These are phyloP conservation scores for Tympanoctomys barrerae DNA, from an alignment of 2,797 vertebrate species.

Conservation along the genomic window DNA sequence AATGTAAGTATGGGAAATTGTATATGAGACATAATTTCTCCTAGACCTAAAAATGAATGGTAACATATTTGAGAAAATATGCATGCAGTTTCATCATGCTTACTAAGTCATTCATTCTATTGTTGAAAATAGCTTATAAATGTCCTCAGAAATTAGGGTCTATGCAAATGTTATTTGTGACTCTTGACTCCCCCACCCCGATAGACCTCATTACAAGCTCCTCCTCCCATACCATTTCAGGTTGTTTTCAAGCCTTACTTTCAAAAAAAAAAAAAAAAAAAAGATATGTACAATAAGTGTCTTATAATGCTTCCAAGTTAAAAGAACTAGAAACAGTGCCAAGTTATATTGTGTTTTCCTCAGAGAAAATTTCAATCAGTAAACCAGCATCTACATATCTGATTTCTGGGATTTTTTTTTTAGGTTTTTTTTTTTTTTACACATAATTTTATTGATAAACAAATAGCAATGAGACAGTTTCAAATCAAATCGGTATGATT, in stretches of 20 bases:
- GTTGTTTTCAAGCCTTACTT: neutral
- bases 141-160: neutral
- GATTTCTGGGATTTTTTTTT: neutral
- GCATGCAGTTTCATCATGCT: neutral
- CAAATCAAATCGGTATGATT: neutral
- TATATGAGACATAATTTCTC: neutral
- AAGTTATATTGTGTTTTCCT: neutral
- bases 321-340: neutral
- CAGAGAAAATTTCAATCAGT: neutral
- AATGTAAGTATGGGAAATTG: neutral
- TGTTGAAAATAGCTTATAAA: constrained; percentile 40
- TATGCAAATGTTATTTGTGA: neutral
- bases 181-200: neutral
- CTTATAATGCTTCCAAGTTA: neutral
- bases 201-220: neutral
- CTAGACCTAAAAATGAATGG: neutral
- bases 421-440: too few relatives aligned
- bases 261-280: neutral
- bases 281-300: neutral
- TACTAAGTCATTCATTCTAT: neutral
- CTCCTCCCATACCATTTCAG: neutral
- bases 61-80: constrained; percentile 23
- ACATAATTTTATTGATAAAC: too few relatives aligned
- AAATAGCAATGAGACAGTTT: too few relatives aligned
- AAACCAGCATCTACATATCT: neutral